Base-by-base conservation (phyloP, 2,797 vertebrate species). In the Xenentodon cancila region DNA sequence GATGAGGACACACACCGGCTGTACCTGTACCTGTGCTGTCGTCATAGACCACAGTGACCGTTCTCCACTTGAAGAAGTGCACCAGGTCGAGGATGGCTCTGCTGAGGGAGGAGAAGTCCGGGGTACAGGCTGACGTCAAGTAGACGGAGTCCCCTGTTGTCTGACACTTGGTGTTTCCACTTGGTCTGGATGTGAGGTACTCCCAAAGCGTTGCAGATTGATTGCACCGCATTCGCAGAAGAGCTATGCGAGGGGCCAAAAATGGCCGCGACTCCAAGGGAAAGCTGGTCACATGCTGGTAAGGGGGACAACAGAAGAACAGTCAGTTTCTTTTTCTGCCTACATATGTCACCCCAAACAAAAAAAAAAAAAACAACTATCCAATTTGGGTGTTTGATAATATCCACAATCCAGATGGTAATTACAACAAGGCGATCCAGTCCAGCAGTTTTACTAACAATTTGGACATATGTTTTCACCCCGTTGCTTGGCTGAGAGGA, bases 61-160 rank as follows among this genome's bases (percentile, higher is more conserved):
- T 99, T 92, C 95, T 96, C 98, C 98, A 99, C 90, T 96, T 96
- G 95, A 99, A 99, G 93, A 98, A 99, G 88, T 99, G 96, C 77
- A 99, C 97, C 89, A 99, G 93, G 92, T 99, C 97, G 54, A 99
- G 94, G 80, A 99, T 98, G 88, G 97, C 97, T 69, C 96, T 93
- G 70, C 97, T 98, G 86, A 99, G 96, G 12, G 98, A 99, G 45
- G 95, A 98, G 93, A 98, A 99, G 88, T 99, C 98, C 0, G 98
- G n/a, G 98, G 76, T 95, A 99, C 62, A 99, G 95, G 88, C 97
- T 99, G 93, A 99, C 96, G 63, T 97, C n/a, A n/a, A 99, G 93
- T 96, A 99, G 19, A n/a, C n/a, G n/a, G 97, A 98, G 84, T 99
- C 98, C 82, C n/a, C 96, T 95, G 94, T 99, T 99, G 93, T 99